Conservation (phyloP, 2,888 invertebrate species). For the Cheilosia scutellata region DNA sequence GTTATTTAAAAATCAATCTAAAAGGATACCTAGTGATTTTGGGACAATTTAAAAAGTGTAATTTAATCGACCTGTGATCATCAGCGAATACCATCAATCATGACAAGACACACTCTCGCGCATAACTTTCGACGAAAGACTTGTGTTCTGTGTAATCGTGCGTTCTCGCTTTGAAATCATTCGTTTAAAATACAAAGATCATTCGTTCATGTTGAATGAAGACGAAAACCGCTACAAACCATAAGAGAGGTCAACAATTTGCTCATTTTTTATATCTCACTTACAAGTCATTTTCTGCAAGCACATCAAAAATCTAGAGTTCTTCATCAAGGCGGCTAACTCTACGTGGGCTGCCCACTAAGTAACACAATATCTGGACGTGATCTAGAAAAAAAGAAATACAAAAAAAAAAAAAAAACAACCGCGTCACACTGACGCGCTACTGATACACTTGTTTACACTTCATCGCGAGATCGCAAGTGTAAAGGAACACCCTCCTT, state of each 20-base stretch:
- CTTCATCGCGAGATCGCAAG: no score
- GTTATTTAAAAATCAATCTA: no score
- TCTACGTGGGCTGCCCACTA: constrained; percentile 42
- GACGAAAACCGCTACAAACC: constrained; percentile 20
- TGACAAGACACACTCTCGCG: constrained; percentile 14
- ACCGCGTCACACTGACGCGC: background rate
- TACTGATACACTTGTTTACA: constrained; percentile 15
- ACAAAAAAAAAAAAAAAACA: no score
- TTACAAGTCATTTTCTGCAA: constrained; percentile 48
- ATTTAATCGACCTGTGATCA: background rate
- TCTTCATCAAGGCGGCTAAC: background rate
- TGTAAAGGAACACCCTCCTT: background rate
- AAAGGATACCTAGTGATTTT: background rate
- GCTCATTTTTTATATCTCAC: constrained; percentile 9
- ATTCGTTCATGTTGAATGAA: constrained; percentile 18
- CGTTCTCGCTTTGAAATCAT: constrained; percentile 44
- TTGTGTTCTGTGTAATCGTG: constrained; percentile 39
- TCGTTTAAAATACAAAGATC: constrained; percentile 33
- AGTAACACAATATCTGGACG: constrained; percentile 40
- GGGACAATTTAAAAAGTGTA: background rate
- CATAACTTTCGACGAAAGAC: constrained; percentile 15
- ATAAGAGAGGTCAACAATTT: constrained; percentile 40
- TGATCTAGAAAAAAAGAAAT: constrained; percentile 38
- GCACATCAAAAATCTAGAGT: constrained; percentile 25
- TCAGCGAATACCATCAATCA: background rate